phyloP scores from a whole-genome alignment of 2,888 invertebrate species.

The Agrenia bidenticulata region DNA sequence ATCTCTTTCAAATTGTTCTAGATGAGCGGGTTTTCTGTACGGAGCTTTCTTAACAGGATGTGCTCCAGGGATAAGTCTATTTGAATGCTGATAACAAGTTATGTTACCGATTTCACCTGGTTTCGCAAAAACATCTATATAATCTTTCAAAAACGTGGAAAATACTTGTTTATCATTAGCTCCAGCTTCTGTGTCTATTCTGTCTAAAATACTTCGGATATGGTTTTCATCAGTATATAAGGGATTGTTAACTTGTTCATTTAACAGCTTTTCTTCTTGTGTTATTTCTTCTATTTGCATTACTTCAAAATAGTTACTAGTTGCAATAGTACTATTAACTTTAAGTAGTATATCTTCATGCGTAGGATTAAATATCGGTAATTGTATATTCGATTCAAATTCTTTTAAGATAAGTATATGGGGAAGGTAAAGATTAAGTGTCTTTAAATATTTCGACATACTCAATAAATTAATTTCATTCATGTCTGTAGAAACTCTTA shows the following conservation, averaged over 20 bases:
- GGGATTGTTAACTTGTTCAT: not conserved
- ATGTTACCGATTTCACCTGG: constrained; percentile 33
- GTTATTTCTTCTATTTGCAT: not conserved
- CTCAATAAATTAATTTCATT: too few relatives aligned
- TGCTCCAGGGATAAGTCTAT: constrained; percentile 22
- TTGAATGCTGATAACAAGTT: constrained; percentile 24
- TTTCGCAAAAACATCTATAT: constrained; percentile 27
- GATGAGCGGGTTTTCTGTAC: constrained; percentile 27
- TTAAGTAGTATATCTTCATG: too few relatives aligned
- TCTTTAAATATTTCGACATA: too few relatives aligned
- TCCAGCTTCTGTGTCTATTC: not conserved
- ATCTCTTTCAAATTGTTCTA: constrained; percentile 29
- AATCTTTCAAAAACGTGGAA: constrained; percentile 11
- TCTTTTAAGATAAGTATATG: too few relatives aligned
- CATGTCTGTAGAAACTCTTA: too few relatives aligned
- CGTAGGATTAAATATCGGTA: too few relatives aligned
- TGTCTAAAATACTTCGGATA: not conserved
- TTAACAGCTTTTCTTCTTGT: not conserved
- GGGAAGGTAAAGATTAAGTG: too few relatives aligned
- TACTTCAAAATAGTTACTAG: not conserved
- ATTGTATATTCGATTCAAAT: too few relatives aligned
- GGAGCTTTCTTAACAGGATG: constrained; percentile 25
- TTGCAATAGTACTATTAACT: too few relatives aligned
- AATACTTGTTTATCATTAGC: not conserved
- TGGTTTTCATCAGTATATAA: not conserved